Evolutionary conservation across 2,797 vertebrate species (phyloP).

Genomic region (Platalea minor): DNA sequence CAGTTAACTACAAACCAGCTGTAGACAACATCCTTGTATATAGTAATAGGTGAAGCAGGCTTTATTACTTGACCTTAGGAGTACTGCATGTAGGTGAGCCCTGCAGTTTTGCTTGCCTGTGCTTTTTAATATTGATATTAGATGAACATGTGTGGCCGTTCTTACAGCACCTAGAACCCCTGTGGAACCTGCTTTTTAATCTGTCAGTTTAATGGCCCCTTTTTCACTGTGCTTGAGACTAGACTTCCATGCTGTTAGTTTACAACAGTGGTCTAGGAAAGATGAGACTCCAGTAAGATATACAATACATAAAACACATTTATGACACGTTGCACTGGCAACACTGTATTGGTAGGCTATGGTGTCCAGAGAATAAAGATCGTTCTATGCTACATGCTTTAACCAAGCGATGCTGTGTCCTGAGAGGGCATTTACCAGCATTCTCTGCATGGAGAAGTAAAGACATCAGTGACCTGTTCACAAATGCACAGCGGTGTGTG

Average conservation of each 20-base stretch:
- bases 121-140: background rate
- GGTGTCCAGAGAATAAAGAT: background rate
- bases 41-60: background rate
- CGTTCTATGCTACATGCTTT: background rate
- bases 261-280: background rate
- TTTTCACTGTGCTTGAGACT: background rate
- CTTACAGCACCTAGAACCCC: background rate
- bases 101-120: background rate
- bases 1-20: background rate
- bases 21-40: background rate
- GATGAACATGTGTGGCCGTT: background rate
- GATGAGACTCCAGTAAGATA: constrained; percentile 1
- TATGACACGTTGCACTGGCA: background rate
- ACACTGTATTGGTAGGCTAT: background rate
- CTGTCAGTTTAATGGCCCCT: background rate
- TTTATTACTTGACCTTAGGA: background rate
- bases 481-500: background rate
- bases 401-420: background rate
- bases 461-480: background rate
- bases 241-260: constrained; percentile 11
- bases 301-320: constrained; percentile 20
- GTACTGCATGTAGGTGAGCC: background rate
- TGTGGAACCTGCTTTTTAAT: background rate
- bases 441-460: background rate
- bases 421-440: background rate